phyloP scores from a whole-genome alignment of 1,140 invertebrate species.

The Psix sp. region DNA sequence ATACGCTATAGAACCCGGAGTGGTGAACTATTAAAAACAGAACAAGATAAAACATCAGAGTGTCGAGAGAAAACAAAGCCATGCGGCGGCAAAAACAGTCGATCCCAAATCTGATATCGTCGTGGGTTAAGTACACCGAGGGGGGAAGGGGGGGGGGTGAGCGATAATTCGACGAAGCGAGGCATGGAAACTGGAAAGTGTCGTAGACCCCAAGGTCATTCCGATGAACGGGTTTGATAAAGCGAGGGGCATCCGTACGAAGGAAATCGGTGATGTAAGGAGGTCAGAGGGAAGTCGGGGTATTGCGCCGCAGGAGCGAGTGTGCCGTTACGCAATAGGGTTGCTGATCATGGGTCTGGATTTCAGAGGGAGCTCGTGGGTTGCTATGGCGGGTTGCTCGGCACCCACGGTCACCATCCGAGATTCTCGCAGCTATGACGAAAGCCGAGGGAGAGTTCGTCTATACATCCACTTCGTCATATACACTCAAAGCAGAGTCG shows the following conservation, averaged over 20 bases:
- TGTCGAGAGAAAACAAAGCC: no score
- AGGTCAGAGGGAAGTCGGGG: conserved; percentile 41
- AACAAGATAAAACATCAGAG: no score
- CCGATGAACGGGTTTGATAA: conserved; percentile 31
- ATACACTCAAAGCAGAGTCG: conserved; percentile 19
- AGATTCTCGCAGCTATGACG: conserved; percentile 56
- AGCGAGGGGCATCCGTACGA: conserved; percentile 3
- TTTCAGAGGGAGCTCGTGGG: conserved; percentile 62
- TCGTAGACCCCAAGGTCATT: conserved; percentile 47
- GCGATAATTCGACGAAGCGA: conserved; percentile 34
- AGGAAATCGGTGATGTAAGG: conserved; percentile 37
- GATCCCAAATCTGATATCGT: conserved; percentile 23
- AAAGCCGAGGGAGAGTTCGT: conserved; percentile 54
- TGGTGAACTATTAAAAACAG: no score
- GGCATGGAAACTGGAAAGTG: conserved; percentile 45
- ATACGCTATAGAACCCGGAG: no score
- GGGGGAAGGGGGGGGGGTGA: conserved; percentile 10
- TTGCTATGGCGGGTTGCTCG: conserved; percentile 69
- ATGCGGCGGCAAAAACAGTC: no score
- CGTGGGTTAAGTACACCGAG: conserved; percentile 4
- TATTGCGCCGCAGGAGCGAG: conserved; percentile 47
- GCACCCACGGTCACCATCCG: conserved; percentile 64
- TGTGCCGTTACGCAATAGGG: conserved; percentile 64
- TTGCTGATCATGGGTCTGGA: conserved; percentile 66
- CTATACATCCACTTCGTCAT: conserved; percentile 49